Base-by-base conservation (phyloP, 2,888 invertebrate species). In the Endotricha flammealis region DNA sequence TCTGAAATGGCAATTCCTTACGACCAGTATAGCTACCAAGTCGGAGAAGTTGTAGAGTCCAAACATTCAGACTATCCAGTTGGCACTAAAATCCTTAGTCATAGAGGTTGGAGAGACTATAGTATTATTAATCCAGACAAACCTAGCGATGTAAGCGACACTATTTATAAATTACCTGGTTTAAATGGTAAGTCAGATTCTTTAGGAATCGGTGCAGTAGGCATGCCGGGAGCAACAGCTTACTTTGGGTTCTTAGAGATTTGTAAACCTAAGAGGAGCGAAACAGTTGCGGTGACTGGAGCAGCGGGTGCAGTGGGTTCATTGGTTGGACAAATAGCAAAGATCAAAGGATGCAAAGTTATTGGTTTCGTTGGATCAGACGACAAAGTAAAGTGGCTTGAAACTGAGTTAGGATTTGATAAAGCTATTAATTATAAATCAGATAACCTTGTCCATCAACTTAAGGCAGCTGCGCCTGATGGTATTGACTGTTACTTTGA, bases 231-330 rank as follows among this genome's bases (percentile, higher is more conserved):
- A 79, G 90, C 87, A 23, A 90, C 92, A 0, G 93, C 93, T 0
- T 92, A 92, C 57, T 92, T 92, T 61, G 93, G 93, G 1, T 77
- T 93, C 7, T 52, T 90, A 27, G 90, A 93, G 38, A 52, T 92
- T 11, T 93, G 92, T 53, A 67, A 91, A 29, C 92, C 93, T 0
- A 90, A 91, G 67, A 50, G 82, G 1, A 92, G 92, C 0, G 92
- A 93, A 57, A 91, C 90, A 0, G 88, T 94, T 0, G 90, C 93
- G 0, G 90, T 94, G 2, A 90, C 89, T 2, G 89, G 90, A 0
- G 94, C 93, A 2, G 93, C 92, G 0, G 94, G 94, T 1, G 93
- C 93, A 2, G 92, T 93, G 0, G 94, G 94, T 2, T 90, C 89
- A 36, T 60, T 90, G 7, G 93, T 92, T 0, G 93, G 93, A 1